Conservation (phyloP, 2,797 vertebrate species). For the Anas acuta region DNA sequence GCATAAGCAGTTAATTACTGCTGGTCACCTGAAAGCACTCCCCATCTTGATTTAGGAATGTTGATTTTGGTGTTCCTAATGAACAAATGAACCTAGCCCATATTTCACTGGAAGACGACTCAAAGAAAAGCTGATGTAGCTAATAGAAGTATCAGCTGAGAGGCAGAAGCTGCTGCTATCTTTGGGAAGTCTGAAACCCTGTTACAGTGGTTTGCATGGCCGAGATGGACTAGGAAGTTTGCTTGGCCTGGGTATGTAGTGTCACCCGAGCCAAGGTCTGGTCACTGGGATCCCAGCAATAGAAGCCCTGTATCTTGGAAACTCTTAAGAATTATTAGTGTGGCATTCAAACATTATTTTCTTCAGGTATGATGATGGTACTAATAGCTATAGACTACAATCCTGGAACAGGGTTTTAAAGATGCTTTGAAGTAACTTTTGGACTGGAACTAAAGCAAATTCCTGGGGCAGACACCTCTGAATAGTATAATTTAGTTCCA, state of each 20-base stretch:
- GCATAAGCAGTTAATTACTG: fast-evolving
- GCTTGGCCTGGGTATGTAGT: background rate
- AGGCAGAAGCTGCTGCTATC: background rate
- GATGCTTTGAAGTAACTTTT: background rate
- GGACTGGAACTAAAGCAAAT: background rate
- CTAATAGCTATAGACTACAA: background rate
- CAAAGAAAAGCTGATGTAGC: fast-evolving
- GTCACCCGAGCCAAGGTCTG: fast-evolving
- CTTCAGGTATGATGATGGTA: background rate
- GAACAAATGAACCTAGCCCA: background rate
- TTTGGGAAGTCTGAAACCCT: background rate
- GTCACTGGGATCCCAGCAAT: fast-evolving
- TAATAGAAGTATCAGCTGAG: fast-evolving
- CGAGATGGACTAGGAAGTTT: background rate
- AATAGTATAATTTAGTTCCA: background rate
- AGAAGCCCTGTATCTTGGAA: background rate
- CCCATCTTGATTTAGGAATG: background rate
- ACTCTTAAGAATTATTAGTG: background rate
- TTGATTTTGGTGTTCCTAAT: background rate
- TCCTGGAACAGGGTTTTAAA: background rate
- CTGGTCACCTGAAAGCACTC: background rate
- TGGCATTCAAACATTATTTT: background rate
- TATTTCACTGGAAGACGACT: background rate
- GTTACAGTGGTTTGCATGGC: fast-evolving
- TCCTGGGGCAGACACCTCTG: background rate